Percentiles rank a stretch among this genome's conserved stretches.
phyloP scores from a whole-genome alignment of 2,797 vertebrate genomes.

The Cyprinella venusta region DNA sequence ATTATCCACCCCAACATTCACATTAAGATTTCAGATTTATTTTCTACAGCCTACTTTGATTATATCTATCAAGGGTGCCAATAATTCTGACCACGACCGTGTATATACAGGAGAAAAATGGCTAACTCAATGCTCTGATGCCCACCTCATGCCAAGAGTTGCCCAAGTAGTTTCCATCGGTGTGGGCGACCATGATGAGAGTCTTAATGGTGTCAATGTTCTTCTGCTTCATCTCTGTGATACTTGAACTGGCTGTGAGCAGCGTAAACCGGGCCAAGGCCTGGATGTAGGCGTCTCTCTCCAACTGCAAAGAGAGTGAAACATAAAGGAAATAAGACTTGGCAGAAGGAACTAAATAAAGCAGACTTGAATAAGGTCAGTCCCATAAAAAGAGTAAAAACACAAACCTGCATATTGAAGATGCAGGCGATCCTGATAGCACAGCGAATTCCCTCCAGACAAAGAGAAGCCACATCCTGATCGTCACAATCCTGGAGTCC shows the following conservation, averaged over 20 bases:
- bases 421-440: constrained; percentile 94
- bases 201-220: constrained; percentile 99
- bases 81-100: not conserved
- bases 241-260: constrained; percentile 96
- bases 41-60: not conserved
- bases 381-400: not conserved
- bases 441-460: constrained; percentile 94
- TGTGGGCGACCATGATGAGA: constrained; percentile 97
- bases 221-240: constrained; percentile 99
- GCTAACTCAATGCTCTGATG: not conserved
- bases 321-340: constrained; percentile 19
- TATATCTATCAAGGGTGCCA: not conserved
- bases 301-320: constrained; percentile 78
- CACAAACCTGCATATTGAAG: constrained; percentile 94
- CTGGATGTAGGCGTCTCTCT: constrained; percentile 96
- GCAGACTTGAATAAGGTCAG: not conserved
- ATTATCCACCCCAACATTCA: too few relatives aligned
- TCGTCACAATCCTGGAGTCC: constrained; percentile 97
- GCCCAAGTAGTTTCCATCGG: constrained; percentile 96
- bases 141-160: constrained; percentile 98
- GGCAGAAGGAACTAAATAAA: not conserved
- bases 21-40: not conserved
- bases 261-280: constrained; percentile 96
- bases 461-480: constrained; percentile 91
- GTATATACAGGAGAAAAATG: not conserved